Base-by-base conservation (phyloP, 2,888 invertebrate species). In the Zootermopsis nevadensis region DNA sequence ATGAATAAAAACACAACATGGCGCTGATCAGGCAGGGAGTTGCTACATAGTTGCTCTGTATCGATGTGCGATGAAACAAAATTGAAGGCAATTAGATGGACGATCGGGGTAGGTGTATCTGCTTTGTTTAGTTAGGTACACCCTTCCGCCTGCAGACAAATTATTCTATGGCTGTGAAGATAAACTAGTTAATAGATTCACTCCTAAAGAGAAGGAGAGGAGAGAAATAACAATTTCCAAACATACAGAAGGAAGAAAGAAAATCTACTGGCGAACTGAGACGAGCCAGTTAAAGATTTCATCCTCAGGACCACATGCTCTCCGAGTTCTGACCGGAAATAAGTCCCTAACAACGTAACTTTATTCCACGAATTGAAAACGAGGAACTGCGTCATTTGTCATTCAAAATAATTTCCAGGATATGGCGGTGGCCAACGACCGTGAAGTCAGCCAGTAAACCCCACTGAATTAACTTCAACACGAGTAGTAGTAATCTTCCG, bases 41-140 rank as follows among this genome's bases (percentile, higher is more conserved):
- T 30, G 55, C 12, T 8, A 77, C 22, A 24, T 4, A 15, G n/a
- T 76, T n/a, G 19, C 4, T 76, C 77, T 48, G 42, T 55, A 81
- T 27, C 72, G 48, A 72, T 72, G 60, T 38, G 48, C 38, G 33
- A 69, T 38, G 31, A 48, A 72, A 81, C 48, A 81, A 72, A 35
- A 81, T 72, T 81, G 81, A 33, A 69, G 74, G n/a, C 81, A 81
- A 81, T 81, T 72, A 42, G 33, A 27, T 22, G 53, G 27, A 48
- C 30, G 53, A 81, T 69, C 69, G 24, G 72, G 55, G 81, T 35
- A 69, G 19, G 19, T 15, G 19, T 0, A 15, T 1, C 3, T 15
- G 48, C 48, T 3, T 8, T 12, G 48, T 3, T 15, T 8, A 42
- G 48, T 3, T 15, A 3, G 19, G 19, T 48, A 48, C 19, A 12